phyloP scores from a whole-genome alignment of 2,888 invertebrate genomes.

The Leptopilina myrica region DNA sequence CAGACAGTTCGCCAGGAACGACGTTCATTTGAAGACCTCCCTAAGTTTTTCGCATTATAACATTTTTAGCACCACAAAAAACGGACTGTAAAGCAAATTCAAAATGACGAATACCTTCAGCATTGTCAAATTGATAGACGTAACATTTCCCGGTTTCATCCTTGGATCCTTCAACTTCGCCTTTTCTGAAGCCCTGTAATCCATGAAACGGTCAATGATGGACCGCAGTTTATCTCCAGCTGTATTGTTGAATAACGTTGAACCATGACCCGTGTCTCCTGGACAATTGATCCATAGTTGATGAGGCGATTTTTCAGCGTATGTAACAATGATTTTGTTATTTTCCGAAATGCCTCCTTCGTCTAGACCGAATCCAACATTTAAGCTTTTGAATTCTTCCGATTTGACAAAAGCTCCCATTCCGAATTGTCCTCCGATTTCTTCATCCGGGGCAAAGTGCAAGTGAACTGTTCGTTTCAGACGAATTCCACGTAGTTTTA shows the following conservation, averaged over 20 bases:
- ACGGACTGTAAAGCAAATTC: no score
- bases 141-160: conserved; percentile 83
- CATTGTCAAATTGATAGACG: conserved; percentile 85
- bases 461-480: conserved; percentile 84
- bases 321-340: conserved; percentile 58
- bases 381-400: conserved; percentile 83
- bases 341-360: conserved; percentile 70
- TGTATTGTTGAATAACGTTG: conserved; percentile 81
- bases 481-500: conserved; percentile 79
- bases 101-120: conserved; percentile 71
- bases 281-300: conserved; percentile 82
- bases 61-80: no score
- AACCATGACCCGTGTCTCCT: conserved; percentile 87
- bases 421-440: conserved; percentile 84
- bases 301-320: conserved; percentile 82
- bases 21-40: conserved; percentile 96
- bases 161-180: conserved; percentile 78
- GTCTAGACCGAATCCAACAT: conserved; percentile 75
- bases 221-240: conserved; percentile 85
- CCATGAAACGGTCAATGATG: conserved; percentile 82
- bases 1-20: conserved; percentile 88
- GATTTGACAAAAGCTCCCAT: conserved; percentile 83
- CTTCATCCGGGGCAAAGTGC: conserved; percentile 88
- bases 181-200: conserved; percentile 80
- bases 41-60: conserved; percentile 68